These are phyloP conservation scores for Calameuta pallipes DNA, from an alignment of 2,888 invertebrate genomes.

Conservation along the genomic window DNA sequence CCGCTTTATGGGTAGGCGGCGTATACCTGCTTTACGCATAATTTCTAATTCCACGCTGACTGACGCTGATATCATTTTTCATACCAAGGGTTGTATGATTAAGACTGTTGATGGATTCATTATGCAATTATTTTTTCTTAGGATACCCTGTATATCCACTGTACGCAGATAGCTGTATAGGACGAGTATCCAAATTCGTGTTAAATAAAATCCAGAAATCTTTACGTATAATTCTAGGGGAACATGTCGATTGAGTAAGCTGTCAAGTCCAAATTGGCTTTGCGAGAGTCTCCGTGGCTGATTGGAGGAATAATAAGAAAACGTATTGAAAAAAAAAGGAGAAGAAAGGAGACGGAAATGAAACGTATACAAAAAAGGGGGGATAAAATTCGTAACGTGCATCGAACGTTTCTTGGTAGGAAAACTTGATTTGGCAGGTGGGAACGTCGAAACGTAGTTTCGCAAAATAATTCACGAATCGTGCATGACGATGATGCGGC, in stretches of 20 bases:
- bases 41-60: background rate
- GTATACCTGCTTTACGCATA: background rate
- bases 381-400: background rate
- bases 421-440: background rate
- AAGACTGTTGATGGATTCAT: background rate
- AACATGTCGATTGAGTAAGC: background rate
- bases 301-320: background rate
- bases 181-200: background rate
- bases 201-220: background rate
- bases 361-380: background rate
- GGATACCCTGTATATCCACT: background rate
- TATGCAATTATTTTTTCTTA: background rate
- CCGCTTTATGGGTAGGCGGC: background rate
- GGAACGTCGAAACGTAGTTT: background rate
- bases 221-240: background rate
- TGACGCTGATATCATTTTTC: background rate
- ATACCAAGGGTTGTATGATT: background rate
- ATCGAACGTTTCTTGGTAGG: background rate
- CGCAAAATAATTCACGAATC: background rate
- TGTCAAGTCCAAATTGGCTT: background rate
- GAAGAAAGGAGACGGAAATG: background rate
- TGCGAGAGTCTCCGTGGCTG: background rate
- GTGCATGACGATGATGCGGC: background rate
- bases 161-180: background rate
- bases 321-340: background rate